Evolutionary conservation across 2,888 invertebrate genomes (phyloP).

Genomic region (Lamproptera curius): DNA sequence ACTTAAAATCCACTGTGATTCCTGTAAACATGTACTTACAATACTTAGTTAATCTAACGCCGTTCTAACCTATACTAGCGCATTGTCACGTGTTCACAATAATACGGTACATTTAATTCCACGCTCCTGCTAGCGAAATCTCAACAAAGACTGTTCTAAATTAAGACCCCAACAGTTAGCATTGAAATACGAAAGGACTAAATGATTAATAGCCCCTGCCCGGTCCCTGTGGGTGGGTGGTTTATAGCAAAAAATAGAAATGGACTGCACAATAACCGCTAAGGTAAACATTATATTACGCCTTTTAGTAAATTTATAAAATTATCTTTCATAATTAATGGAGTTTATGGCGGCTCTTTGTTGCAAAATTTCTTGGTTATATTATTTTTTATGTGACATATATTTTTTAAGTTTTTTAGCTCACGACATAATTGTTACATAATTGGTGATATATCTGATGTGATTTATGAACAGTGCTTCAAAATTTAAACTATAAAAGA

Average conservation of each 20-base stretch:
- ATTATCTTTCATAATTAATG: too few relatives aligned
- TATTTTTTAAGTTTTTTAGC: too few relatives aligned
- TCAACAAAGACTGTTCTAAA: slow-evolving; percentile 43
- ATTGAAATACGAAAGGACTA: slow-evolving; percentile 20
- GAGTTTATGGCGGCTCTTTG: too few relatives aligned
- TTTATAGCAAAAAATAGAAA: slow-evolving; percentile 12
- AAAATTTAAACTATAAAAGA: too few relatives aligned
- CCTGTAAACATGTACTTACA: neutral
- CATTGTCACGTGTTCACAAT: slow-evolving; percentile 49
- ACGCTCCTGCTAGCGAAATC: slow-evolving; percentile 40
- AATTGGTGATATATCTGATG: too few relatives aligned
- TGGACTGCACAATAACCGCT: neutral
- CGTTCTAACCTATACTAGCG: slow-evolving; percentile 8
- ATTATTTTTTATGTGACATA: too few relatives aligned
- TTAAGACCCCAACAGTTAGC: slow-evolving; percentile 33
- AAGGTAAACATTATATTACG: neutral
- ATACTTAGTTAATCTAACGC: neutral
- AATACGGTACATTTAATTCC: slow-evolving; percentile 48
- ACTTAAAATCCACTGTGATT: neutral
- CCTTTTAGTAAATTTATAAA: too few relatives aligned
- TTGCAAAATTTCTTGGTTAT: too few relatives aligned
- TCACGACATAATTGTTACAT: too few relatives aligned
- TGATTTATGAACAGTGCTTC: too few relatives aligned
- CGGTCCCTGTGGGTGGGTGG: slow-evolving; percentile 15
- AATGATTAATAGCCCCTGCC: slow-evolving; percentile 21